Conservation (phyloP, 64 coral and sea anemone species). For the Orbicella faveolata region DNA sequence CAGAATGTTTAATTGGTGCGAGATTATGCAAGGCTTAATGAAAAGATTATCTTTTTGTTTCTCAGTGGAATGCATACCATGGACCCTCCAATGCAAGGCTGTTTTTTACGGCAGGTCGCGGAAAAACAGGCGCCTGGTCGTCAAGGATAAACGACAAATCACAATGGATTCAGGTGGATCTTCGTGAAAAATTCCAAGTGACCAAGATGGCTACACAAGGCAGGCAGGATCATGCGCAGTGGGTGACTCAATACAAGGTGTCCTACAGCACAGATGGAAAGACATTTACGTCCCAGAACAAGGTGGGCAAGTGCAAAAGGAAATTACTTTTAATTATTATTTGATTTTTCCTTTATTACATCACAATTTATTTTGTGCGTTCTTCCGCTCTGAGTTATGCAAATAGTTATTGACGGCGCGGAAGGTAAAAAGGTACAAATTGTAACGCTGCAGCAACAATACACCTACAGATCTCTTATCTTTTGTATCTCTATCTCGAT, state of each 20-base stretch:
- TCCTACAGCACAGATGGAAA: background rate
- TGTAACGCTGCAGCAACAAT: too few species aligned
- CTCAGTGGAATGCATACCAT: background rate
- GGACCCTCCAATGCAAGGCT: conserved; percentile 20
- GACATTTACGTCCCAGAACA: background rate
- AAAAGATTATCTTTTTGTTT: background rate
- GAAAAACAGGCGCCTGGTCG: conserved; percentile 12
- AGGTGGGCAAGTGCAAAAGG: background rate
- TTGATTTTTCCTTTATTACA: too few species aligned
- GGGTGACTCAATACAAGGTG: background rate
- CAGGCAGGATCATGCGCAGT: background rate
- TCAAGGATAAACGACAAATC: background rate
- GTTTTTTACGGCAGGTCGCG: background rate
- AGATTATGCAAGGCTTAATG: too few species aligned
- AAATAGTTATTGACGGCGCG: too few species aligned
- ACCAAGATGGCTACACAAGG: background rate
- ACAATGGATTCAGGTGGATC: conserved; percentile 32
- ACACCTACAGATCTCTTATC: too few species aligned
- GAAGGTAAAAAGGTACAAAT: too few species aligned
- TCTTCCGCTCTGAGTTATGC: too few species aligned
- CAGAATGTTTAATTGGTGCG: too few species aligned
- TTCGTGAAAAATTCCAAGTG: background rate
- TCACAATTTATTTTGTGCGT: too few species aligned
- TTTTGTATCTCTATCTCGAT: too few species aligned
- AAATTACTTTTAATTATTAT: too few species aligned